Conservation (phyloP, 2,797 vertebrate genomes). For the Chloroceryle amazona region DNA sequence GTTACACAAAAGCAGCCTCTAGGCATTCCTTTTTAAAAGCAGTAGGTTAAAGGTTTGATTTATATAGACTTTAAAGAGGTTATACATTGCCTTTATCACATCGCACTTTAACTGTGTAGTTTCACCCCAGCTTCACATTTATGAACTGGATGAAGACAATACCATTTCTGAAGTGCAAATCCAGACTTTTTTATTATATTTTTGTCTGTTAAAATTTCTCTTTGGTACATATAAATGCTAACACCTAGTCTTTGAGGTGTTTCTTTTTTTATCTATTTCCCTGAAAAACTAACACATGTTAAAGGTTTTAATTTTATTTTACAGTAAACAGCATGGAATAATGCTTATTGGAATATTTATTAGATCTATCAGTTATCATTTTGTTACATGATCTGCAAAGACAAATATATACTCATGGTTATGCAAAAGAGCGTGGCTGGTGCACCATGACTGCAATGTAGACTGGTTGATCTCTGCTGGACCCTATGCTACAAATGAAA, state of each 20-base stretch:
- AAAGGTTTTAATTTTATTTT: slow-evolving; percentile 21
- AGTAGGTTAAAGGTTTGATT: slow-evolving; percentile 65
- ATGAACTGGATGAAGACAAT: slow-evolving; percentile 44
- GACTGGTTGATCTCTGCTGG: background rate
- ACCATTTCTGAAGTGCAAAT: slow-evolving; percentile 24
- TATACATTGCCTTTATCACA: slow-evolving; percentile 42
- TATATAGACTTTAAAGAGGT: slow-evolving; percentile 68
- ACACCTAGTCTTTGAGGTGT: background rate
- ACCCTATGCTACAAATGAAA: background rate
- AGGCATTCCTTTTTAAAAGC: slow-evolving; percentile 58
- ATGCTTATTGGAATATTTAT: background rate
- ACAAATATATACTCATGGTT: background rate
- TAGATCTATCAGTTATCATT: slow-evolving; percentile 13
- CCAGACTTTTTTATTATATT: background rate
- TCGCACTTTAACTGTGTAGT: slow-evolving; percentile 38
- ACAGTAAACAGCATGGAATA: slow-evolving; percentile 26
- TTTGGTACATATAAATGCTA: slow-evolving; percentile 3
- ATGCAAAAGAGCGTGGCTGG: background rate
- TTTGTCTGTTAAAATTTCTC: slow-evolving; percentile 16
- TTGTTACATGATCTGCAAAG: background rate
- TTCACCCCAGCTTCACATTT: slow-evolving; percentile 57
- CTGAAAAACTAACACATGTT: slow-evolving; percentile 15
- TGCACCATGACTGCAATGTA: background rate
- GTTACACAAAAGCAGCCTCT: slow-evolving; percentile 59
- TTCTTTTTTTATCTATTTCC: background rate